A percentile compares a stretch with the other conserved stretches of the same genome.
Conservation (phyloP, 2,888 invertebrate species). For the Ophion ellenae region DNA sequence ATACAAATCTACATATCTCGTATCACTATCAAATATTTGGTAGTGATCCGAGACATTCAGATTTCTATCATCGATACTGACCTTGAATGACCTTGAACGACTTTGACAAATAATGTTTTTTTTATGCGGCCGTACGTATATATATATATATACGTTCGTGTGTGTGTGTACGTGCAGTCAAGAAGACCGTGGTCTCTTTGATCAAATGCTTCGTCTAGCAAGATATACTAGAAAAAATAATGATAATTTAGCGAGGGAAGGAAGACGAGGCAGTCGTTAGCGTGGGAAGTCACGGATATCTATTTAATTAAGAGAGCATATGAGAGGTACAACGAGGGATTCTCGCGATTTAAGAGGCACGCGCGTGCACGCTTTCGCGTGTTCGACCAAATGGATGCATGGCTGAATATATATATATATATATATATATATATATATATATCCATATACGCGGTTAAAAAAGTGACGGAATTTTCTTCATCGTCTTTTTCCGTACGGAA, state of each 20-base stretch:
- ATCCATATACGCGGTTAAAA: not conserved
- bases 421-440: not conserved
- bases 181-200: conserved; percentile 30
- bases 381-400: conserved; percentile 34
- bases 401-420: conserved; percentile 21
- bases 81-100: too few relatives aligned
- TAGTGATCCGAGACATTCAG: too few relatives aligned
- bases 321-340: conserved; percentile 37
- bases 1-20: too few relatives aligned
- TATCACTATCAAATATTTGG: too few relatives aligned
- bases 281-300: conserved; percentile 55
- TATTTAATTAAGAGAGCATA: conserved; percentile 59
- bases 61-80: too few relatives aligned
- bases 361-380: conserved; percentile 45
- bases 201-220: conserved; percentile 24
- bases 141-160: not conserved
- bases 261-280: conserved; percentile 44
- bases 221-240: conserved; percentile 43
- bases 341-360: conserved; percentile 29
- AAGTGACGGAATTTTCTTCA: conserved; percentile 27
- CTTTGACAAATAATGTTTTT: too few relatives aligned
- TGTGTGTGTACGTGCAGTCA: too few relatives aligned
- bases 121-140: too few relatives aligned
- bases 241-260: conserved; percentile 48
- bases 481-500: conserved; percentile 14